phyloP scores from a whole-genome alignment of 2,113 vertebrate species.

The Taurulus bubalis region DNA sequence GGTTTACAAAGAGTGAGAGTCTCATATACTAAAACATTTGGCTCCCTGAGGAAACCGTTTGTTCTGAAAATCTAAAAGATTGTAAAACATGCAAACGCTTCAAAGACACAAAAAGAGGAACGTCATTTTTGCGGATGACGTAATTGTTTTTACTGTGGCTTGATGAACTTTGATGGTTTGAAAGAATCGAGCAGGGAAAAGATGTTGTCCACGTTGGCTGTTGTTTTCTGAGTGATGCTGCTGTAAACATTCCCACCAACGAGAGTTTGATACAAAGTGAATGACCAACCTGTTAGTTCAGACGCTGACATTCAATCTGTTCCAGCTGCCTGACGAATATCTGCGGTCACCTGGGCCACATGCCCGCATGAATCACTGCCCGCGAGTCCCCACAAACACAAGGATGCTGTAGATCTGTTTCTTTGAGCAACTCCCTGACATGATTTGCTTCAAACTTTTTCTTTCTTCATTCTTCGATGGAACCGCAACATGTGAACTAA shows the following conservation, averaged over 20 bases:
- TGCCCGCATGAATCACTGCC: neutral
- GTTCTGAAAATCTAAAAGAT: conserved; percentile 5
- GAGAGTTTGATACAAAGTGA: neutral
- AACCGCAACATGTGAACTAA: neutral
- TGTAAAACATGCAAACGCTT: conserved; percentile 18
- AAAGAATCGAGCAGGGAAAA: neutral
- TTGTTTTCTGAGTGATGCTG: neutral
- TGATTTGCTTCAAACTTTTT: neutral
- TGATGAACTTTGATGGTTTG: conserved; percentile 5
- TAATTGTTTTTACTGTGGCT: conserved; percentile 33
- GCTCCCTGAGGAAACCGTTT: neutral
- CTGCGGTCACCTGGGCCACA: neutral
- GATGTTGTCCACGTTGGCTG: neutral
- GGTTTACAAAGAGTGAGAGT: conserved; percentile 3
- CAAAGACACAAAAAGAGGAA: neutral
- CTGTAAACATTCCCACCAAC: neutral
- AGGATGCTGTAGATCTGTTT: neutral
- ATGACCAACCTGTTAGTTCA: neutral
- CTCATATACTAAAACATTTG: neutral
- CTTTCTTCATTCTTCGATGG: neutral
- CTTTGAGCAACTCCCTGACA: too few species aligned
- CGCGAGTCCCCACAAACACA: neutral
- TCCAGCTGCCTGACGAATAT: neutral
- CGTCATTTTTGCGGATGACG: conserved; percentile 7
- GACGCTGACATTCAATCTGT: neutral